A percentile compares a stretch with the other conserved stretches of the same genome.
phyloP scores from a whole-genome alignment of 2,113 vertebrate species.

The Notothenia coriiceps region DNA sequence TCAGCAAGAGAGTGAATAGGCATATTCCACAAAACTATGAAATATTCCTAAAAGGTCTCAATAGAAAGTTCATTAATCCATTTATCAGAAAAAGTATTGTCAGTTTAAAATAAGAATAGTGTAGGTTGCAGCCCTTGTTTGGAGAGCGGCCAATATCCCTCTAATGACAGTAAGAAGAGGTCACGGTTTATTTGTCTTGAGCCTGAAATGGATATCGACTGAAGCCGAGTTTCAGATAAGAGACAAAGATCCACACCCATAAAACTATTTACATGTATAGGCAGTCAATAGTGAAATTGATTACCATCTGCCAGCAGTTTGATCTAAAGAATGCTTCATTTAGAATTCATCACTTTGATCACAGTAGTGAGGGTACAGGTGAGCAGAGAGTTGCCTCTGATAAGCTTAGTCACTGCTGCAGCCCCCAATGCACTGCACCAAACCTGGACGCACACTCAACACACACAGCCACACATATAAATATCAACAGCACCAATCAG shows the following conservation, averaged over 20 bases:
- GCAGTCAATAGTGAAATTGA: background rate
- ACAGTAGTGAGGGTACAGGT: constrained; percentile 11
- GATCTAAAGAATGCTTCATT: background rate
- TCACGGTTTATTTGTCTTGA: background rate
- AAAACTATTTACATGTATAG: constrained; percentile 20
- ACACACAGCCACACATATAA: constrained; percentile 25
- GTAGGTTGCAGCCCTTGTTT: background rate
- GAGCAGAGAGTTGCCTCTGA: constrained; percentile 46
- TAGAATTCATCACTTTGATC: constrained; percentile 36
- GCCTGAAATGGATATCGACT: constrained; percentile 2
- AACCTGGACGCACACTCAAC: constrained; percentile 41
- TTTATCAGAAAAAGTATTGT: background rate
- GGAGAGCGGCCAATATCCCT: background rate
- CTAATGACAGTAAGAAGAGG: background rate
- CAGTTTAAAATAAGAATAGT: background rate
- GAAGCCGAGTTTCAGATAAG: background rate
- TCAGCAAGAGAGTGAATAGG: background rate
- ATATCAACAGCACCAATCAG: constrained; percentile 35
- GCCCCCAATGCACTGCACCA: constrained; percentile 61
- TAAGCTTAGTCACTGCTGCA: constrained; percentile 62
- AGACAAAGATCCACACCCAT: background rate
- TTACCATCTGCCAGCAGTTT: background rate
- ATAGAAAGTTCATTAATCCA: background rate
- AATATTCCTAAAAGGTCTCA: background rate
- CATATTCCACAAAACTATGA: background rate